Evolutionary conservation across 2,113 vertebrate genomes (phyloP).

Genomic region (Plecotus auritus): DNA sequence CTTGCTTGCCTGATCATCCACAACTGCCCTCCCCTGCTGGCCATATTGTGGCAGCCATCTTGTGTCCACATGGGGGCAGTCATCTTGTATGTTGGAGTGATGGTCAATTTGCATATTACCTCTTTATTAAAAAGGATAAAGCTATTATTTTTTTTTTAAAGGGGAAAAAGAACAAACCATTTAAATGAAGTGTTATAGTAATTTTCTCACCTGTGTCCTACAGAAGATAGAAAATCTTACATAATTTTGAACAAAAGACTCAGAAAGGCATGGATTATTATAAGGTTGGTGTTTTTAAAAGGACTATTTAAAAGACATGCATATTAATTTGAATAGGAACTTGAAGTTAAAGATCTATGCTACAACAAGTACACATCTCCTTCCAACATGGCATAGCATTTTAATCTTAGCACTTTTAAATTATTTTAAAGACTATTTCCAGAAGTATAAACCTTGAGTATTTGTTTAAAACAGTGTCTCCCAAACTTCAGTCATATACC

Average conservation of each 20-base stretch:
- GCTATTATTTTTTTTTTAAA: not conserved
- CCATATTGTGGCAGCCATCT: no score
- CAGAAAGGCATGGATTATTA: not conserved
- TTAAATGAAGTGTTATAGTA: not conserved
- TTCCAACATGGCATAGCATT: not conserved
- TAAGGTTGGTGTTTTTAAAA: not conserved
- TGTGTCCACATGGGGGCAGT: no score
- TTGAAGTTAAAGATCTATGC: not conserved
- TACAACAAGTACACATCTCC: not conserved
- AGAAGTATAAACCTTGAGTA: not conserved
- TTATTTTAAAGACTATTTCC: not conserved
- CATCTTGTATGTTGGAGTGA: no score
- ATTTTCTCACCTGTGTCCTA: not conserved
- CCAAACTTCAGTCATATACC: not conserved
- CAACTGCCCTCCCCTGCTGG: no score
- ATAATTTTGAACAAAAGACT: conserved; percentile 18
- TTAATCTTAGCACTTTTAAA: not conserved
- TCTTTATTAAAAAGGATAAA: not conserved
- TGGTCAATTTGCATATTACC: no score
- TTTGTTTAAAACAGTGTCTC: not conserved
- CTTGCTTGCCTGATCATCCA: no score
- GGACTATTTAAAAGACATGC: not conserved
- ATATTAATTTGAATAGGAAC: not conserved
- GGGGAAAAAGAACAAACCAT: not conserved
- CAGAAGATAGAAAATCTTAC: not conserved